Base-by-base conservation (phyloP, 2,113 vertebrate genomes). In the Colinus virginianus region DNA sequence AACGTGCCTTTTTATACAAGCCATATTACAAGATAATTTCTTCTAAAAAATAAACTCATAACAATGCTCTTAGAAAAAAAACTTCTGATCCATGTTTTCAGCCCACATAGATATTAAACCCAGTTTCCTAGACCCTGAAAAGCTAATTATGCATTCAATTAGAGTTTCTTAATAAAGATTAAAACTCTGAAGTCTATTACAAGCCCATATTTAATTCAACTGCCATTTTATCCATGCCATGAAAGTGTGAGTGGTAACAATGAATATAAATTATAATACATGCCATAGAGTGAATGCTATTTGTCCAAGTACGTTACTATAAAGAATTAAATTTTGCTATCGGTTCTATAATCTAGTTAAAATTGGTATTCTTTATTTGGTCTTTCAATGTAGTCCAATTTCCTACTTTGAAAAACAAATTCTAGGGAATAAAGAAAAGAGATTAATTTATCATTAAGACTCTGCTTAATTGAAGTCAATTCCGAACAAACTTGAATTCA, bases 371-470 rank as follows among this genome's bases (percentile, higher is more conserved):
- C 98, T 99, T 98, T 98, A 98, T 98, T 98, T 98, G 98, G 98
- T 98, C 98, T 98, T 98, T 98, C 98, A 98, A 97, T 98, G 98
- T 98, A 98, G 98, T 98, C 98, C 98, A 98, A 98, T 98, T 98
- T 98, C 98, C 98, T 98, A 98, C 98, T 99, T 99, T 98, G 97
- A 98, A 99, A 99, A 98, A 99, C 97, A 98, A 98, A 98, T 99
- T 98, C 98, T 97, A 97, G 98, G 97, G 98, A 99, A 99, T 98
- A 99, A 99, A 99, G 98, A 98, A 98, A 98, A 98, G 98, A 98
- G 98, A 99, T 99, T 99, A 99, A 99, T 99, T 99, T 99, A 99
- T 99, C 98, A 99, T 99, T 99, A 99, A 98, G 98, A 98, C 98
- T 98, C 98, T 95, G 98, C 98, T 98, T 99, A 99, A 99, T 99